phyloP scores from a whole-genome alignment of 2,888 invertebrate species.

The Zele albiditarsus region DNA sequence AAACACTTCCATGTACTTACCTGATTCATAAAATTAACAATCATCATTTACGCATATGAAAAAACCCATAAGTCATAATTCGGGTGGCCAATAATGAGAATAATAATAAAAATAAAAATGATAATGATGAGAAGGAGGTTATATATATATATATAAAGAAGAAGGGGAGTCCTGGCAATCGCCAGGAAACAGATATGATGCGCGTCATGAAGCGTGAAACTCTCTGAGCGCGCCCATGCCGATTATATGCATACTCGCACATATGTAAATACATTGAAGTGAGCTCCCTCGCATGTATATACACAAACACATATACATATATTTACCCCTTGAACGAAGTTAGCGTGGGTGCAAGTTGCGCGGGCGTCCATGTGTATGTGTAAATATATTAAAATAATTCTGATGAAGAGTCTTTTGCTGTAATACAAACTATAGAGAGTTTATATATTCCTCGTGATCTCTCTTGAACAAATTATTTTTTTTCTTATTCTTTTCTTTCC shows the following conservation, averaged over 20 bases:
- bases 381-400: conserved; percentile 21
- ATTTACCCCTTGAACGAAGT: conserved; percentile 22
- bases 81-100: conserved; percentile 48
- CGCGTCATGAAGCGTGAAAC: conserved; percentile 72
- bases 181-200: conserved; percentile 72
- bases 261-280: conserved; percentile 41
- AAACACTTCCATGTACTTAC: too few relatives aligned
- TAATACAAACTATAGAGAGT: conserved; percentile 12
- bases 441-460: neutral
- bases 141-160: neutral
- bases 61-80: conserved; percentile 51
- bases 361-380: conserved; percentile 44
- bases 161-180: conserved; percentile 50
- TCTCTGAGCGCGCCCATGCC: conserved; percentile 64
- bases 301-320: conserved; percentile 39
- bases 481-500: conserved; percentile 31
- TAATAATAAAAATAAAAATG: neutral
- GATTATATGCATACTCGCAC: conserved; percentile 58
- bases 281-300: conserved; percentile 44
- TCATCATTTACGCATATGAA: too few relatives aligned
- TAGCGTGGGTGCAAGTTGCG: conserved; percentile 49
- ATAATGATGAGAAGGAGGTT: neutral
- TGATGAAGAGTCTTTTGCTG: conserved; percentile 44
- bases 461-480: conserved; percentile 25
- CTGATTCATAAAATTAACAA: too few relatives aligned